Evolutionary conservation across 2,797 vertebrate genomes (phyloP), one percentile per base, ranked within the genome.

Genomic region (Amblyraja radiata): DNA sequence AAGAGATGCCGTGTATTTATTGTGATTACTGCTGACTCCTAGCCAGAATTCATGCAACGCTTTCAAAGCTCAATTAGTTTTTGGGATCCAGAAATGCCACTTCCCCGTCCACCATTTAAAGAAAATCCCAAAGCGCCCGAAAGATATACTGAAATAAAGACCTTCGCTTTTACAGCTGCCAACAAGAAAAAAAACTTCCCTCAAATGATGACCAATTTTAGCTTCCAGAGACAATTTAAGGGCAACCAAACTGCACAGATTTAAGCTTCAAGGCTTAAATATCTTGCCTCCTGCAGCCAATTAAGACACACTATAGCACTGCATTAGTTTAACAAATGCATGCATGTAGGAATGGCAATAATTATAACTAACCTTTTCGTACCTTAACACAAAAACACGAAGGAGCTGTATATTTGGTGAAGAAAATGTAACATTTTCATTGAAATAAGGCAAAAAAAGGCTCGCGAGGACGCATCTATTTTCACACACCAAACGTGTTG

Each of bases 131-230:
- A 32, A 76, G 36, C 39, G 39, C 28, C 68, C 73, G 90, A 8
- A 14, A 92, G 39, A 92, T n/a, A 6, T 54, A 13, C 10, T 54
- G 90, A 7, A 71, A 68, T 65, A 8, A 65, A 61, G 11, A 1
- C 90, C 39, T 46, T 73, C 71, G 74, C 46, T 46, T 9, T n/a
- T 90, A 68, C 63, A 71, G 32, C 65, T 90, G 61, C 68, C 90
- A 92, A 92, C 16, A 28, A 25, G 5, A 54, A 54, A n/a, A 1
- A 90, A 65, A 90, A 71, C 65, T 71, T 39, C 18, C 65, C 46
- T 92, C 25, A 92, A 92, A 92, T 76, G 68, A 32, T 92, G 71
- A 25, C 73, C 71, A 92, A 91, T 76, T 58, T n/a, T n/a, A n/a
- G 5, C 71, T 91, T 28, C 36, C 68, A 91, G 71, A 74, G 23